A percentile compares a stretch with the other conserved stretches of the same genome.
Evolutionary conservation across 2,888 invertebrate genomes (phyloP).

Genomic region (Sesia bembeciformis): DNA sequence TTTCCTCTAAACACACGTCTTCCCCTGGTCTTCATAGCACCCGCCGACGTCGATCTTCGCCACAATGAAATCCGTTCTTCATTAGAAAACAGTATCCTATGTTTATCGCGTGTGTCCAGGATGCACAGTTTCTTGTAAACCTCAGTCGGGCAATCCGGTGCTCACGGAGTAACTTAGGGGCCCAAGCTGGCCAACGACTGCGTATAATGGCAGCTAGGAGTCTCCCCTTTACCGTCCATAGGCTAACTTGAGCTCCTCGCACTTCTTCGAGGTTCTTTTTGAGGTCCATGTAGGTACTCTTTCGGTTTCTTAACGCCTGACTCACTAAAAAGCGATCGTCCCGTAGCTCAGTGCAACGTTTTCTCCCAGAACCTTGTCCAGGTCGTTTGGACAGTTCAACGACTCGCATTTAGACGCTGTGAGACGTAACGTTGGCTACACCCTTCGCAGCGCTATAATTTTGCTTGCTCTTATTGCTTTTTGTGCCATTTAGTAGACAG

Average conservation of each 20-base stretch:
- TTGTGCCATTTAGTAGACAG: too few relatives aligned
- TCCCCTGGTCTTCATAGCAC: slow-evolving; percentile 2
- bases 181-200: background rate
- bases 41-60: background rate
- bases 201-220: slow-evolving; percentile 1
- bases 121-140: slow-evolving; percentile 2
- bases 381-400: background rate
- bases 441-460: background rate
- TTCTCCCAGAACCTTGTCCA: too few relatives aligned
- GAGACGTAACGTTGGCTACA: background rate
- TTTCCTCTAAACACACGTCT: slow-evolving; percentile 6
- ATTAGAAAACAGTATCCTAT: slow-evolving; percentile 2
- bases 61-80: slow-evolving; percentile 1
- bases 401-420: background rate
- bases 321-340: too few relatives aligned
- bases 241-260: background rate
- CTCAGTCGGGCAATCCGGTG: background rate
- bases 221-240: slow-evolving; percentile 1
- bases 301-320: too few relatives aligned
- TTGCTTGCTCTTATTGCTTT: background rate
- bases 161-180: slow-evolving; percentile 2
- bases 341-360: too few relatives aligned
- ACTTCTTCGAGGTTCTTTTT: slow-evolving; percentile 1
- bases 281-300: too few relatives aligned
- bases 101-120: slow-evolving; percentile 1